Evolutionary conservation across 2,113 vertebrate species (phyloP).

Genomic region (Hyla sarda): DNA sequence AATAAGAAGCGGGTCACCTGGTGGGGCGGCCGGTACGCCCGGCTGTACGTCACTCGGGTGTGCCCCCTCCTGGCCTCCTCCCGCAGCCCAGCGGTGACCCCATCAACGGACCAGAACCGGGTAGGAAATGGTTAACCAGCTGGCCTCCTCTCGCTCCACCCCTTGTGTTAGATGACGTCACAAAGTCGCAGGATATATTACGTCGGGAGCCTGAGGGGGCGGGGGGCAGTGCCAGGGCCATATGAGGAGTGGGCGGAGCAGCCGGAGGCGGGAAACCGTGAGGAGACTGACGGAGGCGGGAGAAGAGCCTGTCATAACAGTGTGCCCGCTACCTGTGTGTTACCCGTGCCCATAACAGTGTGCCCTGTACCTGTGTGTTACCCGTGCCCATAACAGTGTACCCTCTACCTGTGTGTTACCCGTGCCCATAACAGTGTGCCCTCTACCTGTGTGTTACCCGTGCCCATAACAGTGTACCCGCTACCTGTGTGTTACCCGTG

Average conservation of each 20-base stretch:
- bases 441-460: no score
- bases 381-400: no score
- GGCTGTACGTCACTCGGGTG: background rate
- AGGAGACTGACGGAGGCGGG: background rate
- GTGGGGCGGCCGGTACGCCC: background rate
- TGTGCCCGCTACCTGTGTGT: no score
- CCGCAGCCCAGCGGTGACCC: background rate
- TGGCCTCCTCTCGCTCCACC: background rate
- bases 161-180: background rate
- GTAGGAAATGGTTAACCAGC: background rate
- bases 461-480: no score
- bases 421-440: no score
- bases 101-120: background rate
- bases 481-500: no score
- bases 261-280: background rate
- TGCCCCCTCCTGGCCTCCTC: background rate
- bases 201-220: background rate
- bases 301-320: background rate
- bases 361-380: no score
- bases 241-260: background rate
- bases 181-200: background rate
- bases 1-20: background rate
- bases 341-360: no score
- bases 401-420: no score
- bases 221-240: background rate